Evolutionary conservation across 1,140 invertebrate genomes (phyloP), one percentile per base, ranked within the genome.

Genomic region (Pinna nobilis): DNA sequence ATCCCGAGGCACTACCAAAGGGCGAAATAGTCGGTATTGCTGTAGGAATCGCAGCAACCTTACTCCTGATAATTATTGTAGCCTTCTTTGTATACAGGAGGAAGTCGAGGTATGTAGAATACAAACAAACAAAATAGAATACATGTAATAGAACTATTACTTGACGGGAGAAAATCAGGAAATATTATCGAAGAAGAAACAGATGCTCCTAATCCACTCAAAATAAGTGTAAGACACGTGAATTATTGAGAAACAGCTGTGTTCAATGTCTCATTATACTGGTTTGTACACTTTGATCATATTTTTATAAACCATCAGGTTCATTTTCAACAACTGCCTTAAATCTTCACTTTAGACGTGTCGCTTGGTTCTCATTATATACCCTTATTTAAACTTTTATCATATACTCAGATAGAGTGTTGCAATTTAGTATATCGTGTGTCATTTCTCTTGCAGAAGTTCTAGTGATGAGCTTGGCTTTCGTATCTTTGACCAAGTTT

Each of bases 11-110:
- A 7, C 53, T 74, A 50, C 44, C 66, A 33, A 37, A 63, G 13
- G 78, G 78, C 9, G 61, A 74, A 65, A 74, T 74, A 30, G 78
- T 75, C 7, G 78, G 74, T 0, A 66, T 80, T 23, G 73, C 74
- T 50, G 68, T 77, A 6, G 72, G 68, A 4, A 13, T 70, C 2
- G 6, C 70, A 0, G 51, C 67, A 18, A 47, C 66, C 11, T 23
- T 73, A 25, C 39, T 63, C 35, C 9, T 39, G 6, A 30, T 65
- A 13, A 2, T 57, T 28, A n/a, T 44, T 1, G 61, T 15, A 18
- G 37, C 37, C 23, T 57, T 49, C 30, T 72, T 72, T 15, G 15
- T 72, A 13, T 65, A 72, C 50, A 72, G 63, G 41, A 57, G 39
- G 15, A 72, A 64, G 60, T 23, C 41, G 49, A 63, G 59, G 59